These are phyloP conservation scores for Aelia acuminata DNA, from an alignment of 2,888 invertebrate genomes.

Conservation along the genomic window DNA sequence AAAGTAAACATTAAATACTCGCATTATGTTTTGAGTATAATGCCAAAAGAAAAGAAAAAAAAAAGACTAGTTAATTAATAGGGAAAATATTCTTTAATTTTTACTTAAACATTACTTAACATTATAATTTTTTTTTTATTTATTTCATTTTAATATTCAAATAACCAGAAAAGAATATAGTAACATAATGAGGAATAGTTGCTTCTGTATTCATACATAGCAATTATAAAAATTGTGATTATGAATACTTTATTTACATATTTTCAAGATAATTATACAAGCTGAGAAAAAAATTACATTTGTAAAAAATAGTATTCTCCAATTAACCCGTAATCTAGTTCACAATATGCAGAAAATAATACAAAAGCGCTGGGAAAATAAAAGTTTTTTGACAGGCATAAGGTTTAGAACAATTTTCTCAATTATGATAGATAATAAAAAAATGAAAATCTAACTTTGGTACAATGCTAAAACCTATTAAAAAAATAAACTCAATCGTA, in stretches of 20 bases:
- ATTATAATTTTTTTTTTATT: slow-evolving; percentile 9
- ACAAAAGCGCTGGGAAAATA: background rate
- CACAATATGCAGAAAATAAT: slow-evolving; percentile 21
- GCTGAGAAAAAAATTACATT: slow-evolving; percentile 6
- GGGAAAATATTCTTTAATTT: slow-evolving; percentile 26
- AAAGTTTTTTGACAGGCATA: background rate
- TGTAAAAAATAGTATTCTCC: slow-evolving; percentile 29
- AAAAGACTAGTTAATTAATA: too few species aligned
- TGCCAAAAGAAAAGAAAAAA: slow-evolving; percentile 30
- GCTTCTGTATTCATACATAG: slow-evolving; percentile 3
- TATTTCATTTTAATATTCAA: background rate
- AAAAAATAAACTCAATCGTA: slow-evolving; percentile 2
- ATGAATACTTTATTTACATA: slow-evolving; percentile 31
- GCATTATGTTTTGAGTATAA: slow-evolving; percentile 8
- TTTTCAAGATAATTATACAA: slow-evolving; percentile 47
- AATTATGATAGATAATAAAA: slow-evolving; percentile 25
- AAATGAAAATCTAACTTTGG: slow-evolving; percentile 45
- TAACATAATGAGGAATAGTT: slow-evolving; percentile 27
- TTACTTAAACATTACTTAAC: background rate
- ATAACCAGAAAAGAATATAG: slow-evolving; percentile 4
- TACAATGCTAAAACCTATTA: slow-evolving; percentile 6
- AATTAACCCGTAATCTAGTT: slow-evolving; percentile 47
- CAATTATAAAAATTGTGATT: slow-evolving; percentile 21
- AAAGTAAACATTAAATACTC: background rate
- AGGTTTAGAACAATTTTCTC: slow-evolving; percentile 17